Conservation (phyloP, 1,140 invertebrate genomes). For the Heliconius congener region DNA sequence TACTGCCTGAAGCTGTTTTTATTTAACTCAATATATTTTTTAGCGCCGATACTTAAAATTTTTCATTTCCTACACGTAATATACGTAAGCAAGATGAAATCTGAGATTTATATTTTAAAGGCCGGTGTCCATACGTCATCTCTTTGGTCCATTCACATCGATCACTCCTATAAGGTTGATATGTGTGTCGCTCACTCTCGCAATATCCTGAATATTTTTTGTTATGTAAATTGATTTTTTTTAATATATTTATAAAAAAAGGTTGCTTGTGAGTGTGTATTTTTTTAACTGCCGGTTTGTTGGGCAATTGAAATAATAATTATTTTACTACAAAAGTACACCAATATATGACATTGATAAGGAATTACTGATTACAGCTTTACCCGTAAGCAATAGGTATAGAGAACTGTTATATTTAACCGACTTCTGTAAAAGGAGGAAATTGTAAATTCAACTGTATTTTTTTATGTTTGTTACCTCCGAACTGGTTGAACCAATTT, state of each 20-base stretch:
- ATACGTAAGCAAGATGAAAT: not conserved
- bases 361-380: no score
- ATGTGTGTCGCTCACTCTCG: not conserved
- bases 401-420: no score
- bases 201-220: constrained; percentile 10
- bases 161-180: constrained; percentile 8
- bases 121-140: constrained; percentile 19
- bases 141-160: constrained; percentile 23
- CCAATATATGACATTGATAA: no score
- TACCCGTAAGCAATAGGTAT: no score
- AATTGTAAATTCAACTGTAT: no score
- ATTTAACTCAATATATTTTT: no score
- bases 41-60: not conserved
- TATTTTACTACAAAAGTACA: not conserved
- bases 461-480: no score
- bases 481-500: no score
- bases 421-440: no score
- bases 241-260: not conserved
- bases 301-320: not conserved
- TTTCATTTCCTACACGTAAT: not conserved
- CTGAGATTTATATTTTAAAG: constrained; percentile 1
- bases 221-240: not conserved
- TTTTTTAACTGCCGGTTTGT: not conserved
- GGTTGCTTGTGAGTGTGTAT: not conserved
- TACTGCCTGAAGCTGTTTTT: no score